A percentile compares a stretch with the other conserved stretches of the same genome.
Evolutionary conservation across 2,113 vertebrate species (phyloP).

Genomic region (Camelus dromedarius): DNA sequence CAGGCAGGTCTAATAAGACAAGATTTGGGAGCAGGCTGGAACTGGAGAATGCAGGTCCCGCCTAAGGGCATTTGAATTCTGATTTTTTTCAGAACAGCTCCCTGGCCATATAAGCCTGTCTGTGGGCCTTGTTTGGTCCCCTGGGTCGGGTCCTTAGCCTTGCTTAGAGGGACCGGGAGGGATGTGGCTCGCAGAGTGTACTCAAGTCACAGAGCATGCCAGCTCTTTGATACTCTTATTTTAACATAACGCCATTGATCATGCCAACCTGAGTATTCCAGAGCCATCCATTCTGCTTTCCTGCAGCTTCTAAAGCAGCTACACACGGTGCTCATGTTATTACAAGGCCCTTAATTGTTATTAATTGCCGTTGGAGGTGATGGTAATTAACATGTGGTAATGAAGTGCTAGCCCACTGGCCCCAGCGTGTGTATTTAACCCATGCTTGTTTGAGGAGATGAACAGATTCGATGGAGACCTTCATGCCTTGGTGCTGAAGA

Average conservation of each 20-base stretch:
- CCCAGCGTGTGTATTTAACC: not conserved
- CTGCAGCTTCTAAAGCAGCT: constrained; percentile 64
- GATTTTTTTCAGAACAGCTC: not conserved
- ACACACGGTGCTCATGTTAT: constrained; percentile 71
- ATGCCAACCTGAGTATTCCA: constrained; percentile 23
- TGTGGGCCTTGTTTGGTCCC: not conserved
- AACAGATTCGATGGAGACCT: not conserved
- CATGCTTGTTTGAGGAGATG: not conserved
- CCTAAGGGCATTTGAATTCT: not conserved
- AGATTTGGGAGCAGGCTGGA: not conserved
- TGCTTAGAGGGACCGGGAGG: not conserved
- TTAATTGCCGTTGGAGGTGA: constrained; percentile 75
- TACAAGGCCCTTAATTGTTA: constrained; percentile 79
- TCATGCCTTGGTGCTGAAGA: not conserved
- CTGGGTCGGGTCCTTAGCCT: not conserved
- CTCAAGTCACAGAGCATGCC: not conserved
- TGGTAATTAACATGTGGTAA: constrained; percentile 67
- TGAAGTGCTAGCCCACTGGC: constrained; percentile 55
- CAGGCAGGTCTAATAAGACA: not conserved
- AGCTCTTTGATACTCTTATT: not conserved
- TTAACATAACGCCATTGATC: not conserved
- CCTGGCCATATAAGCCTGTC: not conserved
- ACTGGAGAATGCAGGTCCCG: not conserved
- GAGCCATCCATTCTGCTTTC: constrained; percentile 65
- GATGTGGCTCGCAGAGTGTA: not conserved